A percentile compares a stretch with the other conserved stretches of the same genome.
phyloP scores from a whole-genome alignment of 2,888 invertebrate species.

The Limnephilus lunatus region DNA sequence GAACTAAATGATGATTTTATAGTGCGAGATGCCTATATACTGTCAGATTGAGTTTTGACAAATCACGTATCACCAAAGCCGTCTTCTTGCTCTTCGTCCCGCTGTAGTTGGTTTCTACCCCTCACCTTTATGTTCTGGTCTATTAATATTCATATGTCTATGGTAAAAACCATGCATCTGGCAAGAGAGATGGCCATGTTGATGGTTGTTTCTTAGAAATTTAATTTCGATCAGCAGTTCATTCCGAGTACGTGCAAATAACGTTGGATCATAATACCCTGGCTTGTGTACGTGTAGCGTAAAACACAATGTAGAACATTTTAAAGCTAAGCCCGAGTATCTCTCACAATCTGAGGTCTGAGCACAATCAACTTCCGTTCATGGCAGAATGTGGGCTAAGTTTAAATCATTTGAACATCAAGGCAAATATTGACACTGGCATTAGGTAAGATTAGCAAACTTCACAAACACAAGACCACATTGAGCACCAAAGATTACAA shows the following conservation, averaged over 20 bases:
- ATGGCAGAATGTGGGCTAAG: constrained; percentile 39
- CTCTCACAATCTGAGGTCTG: constrained; percentile 26
- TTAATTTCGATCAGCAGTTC: background rate
- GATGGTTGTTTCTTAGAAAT: background rate
- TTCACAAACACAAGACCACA: constrained; percentile 54
- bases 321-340: background rate
- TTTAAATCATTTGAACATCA: constrained; percentile 58
- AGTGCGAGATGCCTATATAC: no score
- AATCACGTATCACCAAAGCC: no score
- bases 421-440: constrained; percentile 58
- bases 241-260: background rate
- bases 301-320: background rate
- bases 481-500: constrained; percentile 57
- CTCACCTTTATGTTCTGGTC: no score
- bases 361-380: constrained; percentile 52
- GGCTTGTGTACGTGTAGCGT: background rate
- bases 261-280: background rate
- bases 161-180: no score
- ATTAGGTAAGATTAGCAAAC: constrained; percentile 61
- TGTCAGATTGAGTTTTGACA: no score
- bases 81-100: no score
- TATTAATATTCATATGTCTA: no score
- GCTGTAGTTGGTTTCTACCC: no score
- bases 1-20: no score
- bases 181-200: background rate